Evolutionary conservation across 2,113 vertebrate genomes (phyloP).

Genomic region (Oreotrochilus melanogaster): DNA sequence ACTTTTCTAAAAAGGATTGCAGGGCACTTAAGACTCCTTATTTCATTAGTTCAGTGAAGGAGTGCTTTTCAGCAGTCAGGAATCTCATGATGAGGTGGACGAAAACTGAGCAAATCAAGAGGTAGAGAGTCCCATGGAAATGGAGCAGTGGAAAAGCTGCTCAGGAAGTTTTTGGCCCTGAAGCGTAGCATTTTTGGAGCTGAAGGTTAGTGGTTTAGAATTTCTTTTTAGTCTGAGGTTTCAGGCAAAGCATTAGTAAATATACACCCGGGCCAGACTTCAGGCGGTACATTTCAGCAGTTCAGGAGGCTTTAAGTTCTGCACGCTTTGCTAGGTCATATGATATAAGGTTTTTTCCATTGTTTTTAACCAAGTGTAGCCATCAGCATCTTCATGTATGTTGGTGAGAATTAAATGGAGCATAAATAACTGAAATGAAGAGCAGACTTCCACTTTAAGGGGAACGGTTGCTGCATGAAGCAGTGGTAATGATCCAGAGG

Average conservation of each 20-base stretch:
- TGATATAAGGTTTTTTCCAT: neutral
- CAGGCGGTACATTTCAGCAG: neutral
- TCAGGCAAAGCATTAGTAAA: neutral
- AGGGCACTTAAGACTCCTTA: constrained; percentile 70
- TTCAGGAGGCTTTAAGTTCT: constrained; percentile 1
- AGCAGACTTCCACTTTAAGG: neutral
- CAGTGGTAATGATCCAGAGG: constrained; percentile 32
- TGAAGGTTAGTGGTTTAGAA: constrained; percentile 11
- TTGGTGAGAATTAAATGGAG: constrained; percentile 45
- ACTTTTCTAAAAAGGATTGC: constrained; percentile 72
- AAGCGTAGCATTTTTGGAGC: neutral
- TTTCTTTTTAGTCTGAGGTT: constrained; percentile 8
- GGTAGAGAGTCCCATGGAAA: neutral
- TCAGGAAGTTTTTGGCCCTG: neutral
- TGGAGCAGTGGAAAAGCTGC: neutral
- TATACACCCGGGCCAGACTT: neutral
- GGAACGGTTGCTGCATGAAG: neutral
- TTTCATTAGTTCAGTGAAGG: constrained; percentile 76
- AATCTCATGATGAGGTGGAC: constrained; percentile 33
- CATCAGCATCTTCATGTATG: fast-evolving
- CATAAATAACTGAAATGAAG: neutral
- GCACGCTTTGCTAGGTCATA: neutral
- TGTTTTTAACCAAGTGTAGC: constrained; percentile 5
- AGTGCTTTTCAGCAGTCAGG: constrained; percentile 48
- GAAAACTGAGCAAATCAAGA: constrained; percentile 35